Base-by-base conservation (phyloP, 2,888 invertebrate species). In the Apodemia mormo region DNA sequence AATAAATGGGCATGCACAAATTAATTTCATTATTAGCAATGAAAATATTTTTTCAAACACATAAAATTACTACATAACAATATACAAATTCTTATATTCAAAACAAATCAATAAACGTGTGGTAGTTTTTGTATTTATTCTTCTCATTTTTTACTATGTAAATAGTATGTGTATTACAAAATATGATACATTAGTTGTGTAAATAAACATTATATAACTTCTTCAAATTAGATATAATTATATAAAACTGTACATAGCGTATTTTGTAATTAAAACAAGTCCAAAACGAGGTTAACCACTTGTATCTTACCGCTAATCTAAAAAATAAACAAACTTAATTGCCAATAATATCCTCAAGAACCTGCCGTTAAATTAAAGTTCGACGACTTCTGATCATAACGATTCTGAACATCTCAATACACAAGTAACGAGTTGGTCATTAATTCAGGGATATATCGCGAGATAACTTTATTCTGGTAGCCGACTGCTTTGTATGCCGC, bases 381-480 rank as follows among this genome's bases (percentile, higher is more conserved):
- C 84, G 82, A 79, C 82, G 84, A 82, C 85, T 84, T 78, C 82
- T 82, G 85, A 87, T 85, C 86, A 86, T 87, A 85, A 85, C 86
- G 86, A 86, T 87, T 64, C 86, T 80, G 84, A 86, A 92, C 89
- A 84, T 91, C 91, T 93, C 90, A 93, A 92, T 93, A 91, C 86
- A 86, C 89, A 88, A 91, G 91, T 93, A 93, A 93, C 91, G 91
- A 92, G 91, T 90, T 90, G 87, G 84, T 88, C 91, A 93, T 93
- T 91, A 92, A 92, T 93, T 91, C 87, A 82, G 90, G 92, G 91
- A 92, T 92, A 90, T 92, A 92, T 92, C 90, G 90, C 85, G 81
- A 91, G 92, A 92, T 93, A 92, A 90, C 92, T 92, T 92, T 91
- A 92, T 92, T 92, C 91, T 93, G 92, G 93, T 92, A 93, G 92